These are phyloP conservation scores for Chrysolina oricalcia DNA, from an alignment of 2,888 invertebrate species.

Conservation along the genomic window DNA sequence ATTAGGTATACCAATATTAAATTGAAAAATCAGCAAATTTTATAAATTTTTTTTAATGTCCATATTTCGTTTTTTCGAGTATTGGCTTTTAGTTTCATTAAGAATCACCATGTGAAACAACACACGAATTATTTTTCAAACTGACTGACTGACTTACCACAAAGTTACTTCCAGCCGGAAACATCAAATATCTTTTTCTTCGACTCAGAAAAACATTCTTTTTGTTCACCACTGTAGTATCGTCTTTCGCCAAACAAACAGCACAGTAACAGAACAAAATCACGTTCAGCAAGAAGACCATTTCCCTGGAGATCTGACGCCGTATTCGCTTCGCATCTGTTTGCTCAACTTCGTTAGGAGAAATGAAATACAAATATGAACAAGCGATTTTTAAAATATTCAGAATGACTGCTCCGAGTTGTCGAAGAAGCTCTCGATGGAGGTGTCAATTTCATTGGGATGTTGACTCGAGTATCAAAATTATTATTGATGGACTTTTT, in stretches of 20 bases:
- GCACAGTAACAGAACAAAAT: constrained; percentile 32
- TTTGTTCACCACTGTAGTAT: constrained; percentile 51
- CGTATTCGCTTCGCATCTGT: constrained; percentile 1
- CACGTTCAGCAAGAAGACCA: constrained; percentile 35
- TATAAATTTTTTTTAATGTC: too few relatives aligned
- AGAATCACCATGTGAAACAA: too few relatives aligned
- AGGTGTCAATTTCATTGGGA: neutral
- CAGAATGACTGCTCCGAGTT: neutral
- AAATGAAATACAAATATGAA: constrained; percentile 20
- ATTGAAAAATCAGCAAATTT: too few relatives aligned
- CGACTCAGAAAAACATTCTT: constrained; percentile 65
- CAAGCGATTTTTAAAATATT: constrained; percentile 21
- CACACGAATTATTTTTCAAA: too few relatives aligned
- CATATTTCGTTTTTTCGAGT: too few relatives aligned
- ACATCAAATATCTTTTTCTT: constrained; percentile 72
- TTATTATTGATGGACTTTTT: neutral
- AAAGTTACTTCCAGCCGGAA: constrained; percentile 72
- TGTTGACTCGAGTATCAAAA: constrained; percentile 12
- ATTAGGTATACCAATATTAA: too few relatives aligned
- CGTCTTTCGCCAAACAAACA: constrained; percentile 27
- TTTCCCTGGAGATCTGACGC: constrained; percentile 24
- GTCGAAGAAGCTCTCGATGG: neutral
- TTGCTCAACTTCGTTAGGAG: constrained; percentile 21
- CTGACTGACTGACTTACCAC: constrained; percentile 59
- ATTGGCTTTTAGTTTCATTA: too few relatives aligned